Conservation (phyloP, 1,140 invertebrate genomes). For the Hycleus cichorii region DNA sequence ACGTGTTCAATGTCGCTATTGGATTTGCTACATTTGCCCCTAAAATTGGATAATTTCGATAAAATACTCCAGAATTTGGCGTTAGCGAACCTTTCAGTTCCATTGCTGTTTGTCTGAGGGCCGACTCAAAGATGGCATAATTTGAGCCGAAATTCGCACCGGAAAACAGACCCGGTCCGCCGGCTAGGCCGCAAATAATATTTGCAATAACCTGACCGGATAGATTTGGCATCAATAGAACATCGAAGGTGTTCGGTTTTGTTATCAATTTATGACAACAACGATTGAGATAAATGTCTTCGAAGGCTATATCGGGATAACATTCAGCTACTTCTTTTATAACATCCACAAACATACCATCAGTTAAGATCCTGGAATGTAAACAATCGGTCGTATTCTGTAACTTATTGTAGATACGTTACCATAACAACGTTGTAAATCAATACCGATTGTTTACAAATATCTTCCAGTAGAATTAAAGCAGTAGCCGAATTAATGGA, state of each 20-base stretch:
- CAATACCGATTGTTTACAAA: too few species aligned
- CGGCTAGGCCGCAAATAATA: slow-evolving; percentile 89
- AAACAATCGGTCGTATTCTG: too few species aligned
- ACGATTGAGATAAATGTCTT: neutral
- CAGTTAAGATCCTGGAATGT: neutral
- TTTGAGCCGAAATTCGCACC: slow-evolving; percentile 92
- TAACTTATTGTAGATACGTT: too few species aligned
- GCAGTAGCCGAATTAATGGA: too few species aligned
- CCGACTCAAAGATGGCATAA: slow-evolving; percentile 84
- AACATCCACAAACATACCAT: neutral
- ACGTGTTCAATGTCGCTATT: slow-evolving; percentile 86
- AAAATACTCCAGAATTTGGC: slow-evolving; percentile 43
- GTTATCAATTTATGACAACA: neutral
- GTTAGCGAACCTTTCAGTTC: slow-evolving; percentile 40
- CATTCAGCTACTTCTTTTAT: neutral
- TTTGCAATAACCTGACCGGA: slow-evolving; percentile 98
- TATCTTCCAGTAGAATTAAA: too few species aligned
- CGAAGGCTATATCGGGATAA: neutral
- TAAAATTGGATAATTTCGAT: slow-evolving; percentile 49
- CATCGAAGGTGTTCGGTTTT: slow-evolving; percentile 58
- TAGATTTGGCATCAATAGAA: slow-evolving; percentile 92
- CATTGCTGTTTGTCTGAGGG: slow-evolving; percentile 70
- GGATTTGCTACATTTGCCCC: slow-evolving; percentile 96
- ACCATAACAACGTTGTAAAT: too few species aligned
- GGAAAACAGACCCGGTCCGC: slow-evolving; percentile 90